A percentile compares a stretch with the other conserved stretches of the same genome.
Evolutionary conservation across 2,888 invertebrate genomes (phyloP).

Genomic region (Mantis religiosa): DNA sequence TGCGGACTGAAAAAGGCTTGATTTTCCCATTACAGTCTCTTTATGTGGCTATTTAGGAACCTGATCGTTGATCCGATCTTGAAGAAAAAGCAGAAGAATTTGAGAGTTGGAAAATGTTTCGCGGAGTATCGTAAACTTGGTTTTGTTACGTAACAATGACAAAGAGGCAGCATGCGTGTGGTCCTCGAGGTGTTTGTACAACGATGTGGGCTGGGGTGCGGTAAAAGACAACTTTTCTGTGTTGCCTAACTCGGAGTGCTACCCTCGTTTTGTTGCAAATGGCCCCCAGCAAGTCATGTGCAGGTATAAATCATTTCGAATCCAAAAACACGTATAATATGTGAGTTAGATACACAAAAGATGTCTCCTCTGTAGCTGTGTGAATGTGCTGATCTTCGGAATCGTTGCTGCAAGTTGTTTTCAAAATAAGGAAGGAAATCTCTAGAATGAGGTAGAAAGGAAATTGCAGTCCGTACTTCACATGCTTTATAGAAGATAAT

Average conservation of each 20-base stretch:
- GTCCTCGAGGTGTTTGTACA: neutral
- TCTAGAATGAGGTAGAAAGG: too few species aligned
- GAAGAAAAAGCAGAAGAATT: neutral
- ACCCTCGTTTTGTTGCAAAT: neutral
- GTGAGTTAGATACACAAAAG: too few species aligned
- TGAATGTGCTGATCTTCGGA: too few species aligned
- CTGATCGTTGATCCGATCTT: neutral
- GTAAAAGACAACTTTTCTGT: neutral
- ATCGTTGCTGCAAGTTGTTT: too few species aligned
- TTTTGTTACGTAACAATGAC: neutral
- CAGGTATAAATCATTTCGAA: too few species aligned
- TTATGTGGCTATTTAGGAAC: neutral
- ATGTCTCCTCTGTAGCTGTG: too few species aligned
- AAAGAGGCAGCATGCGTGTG: neutral
- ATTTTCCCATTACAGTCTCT: neutral
- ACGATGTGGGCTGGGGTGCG: neutral
- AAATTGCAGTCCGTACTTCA: too few species aligned
- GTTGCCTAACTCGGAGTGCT: neutral
- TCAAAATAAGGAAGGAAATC: too few species aligned
- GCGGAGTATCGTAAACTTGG: neutral
- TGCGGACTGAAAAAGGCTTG: neutral
- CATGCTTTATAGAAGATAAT: too few species aligned
- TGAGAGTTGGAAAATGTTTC: neutral
- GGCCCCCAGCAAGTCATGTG: too few species aligned
- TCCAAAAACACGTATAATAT: too few species aligned